Conservation (phyloP, 2,113 vertebrate genomes). For the Candoia aspera region DNA sequence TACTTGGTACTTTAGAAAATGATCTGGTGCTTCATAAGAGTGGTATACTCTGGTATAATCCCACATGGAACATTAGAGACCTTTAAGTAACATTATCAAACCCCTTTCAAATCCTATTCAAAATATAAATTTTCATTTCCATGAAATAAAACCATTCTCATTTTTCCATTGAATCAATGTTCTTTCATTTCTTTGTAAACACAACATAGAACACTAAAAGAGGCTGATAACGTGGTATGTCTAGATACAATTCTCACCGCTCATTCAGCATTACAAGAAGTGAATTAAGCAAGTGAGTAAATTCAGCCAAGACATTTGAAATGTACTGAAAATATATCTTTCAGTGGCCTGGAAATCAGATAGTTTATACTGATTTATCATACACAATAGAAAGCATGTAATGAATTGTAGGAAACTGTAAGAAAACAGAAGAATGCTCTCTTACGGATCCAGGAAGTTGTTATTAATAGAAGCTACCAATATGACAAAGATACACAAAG, state of each 20-base stretch:
- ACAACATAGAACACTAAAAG: background rate
- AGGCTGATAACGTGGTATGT: background rate
- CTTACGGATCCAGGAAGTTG: background rate
- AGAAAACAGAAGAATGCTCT: background rate
- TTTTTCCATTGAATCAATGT: background rate
- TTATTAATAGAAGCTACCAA: background rate
- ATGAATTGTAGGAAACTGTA: background rate
- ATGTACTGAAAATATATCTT: background rate
- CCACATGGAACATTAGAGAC: background rate
- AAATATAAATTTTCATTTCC: background rate
- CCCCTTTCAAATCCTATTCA: background rate
- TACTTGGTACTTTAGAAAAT: background rate
- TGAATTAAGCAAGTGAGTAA: background rate
- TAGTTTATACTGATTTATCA: background rate
- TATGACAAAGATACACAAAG: background rate
- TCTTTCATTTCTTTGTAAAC: background rate
- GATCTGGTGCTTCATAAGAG: background rate
- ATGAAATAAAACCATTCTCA: background rate
- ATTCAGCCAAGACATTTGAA: constrained; percentile 9
- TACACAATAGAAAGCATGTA: background rate
- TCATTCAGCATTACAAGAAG: background rate
- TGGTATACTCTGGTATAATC: background rate
- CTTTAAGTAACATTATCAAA: background rate
- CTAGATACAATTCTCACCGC: background rate
- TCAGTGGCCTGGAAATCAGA: background rate